phyloP scores from a whole-genome alignment of 2,888 invertebrate species.

The Dryadula phaetusa region DNA sequence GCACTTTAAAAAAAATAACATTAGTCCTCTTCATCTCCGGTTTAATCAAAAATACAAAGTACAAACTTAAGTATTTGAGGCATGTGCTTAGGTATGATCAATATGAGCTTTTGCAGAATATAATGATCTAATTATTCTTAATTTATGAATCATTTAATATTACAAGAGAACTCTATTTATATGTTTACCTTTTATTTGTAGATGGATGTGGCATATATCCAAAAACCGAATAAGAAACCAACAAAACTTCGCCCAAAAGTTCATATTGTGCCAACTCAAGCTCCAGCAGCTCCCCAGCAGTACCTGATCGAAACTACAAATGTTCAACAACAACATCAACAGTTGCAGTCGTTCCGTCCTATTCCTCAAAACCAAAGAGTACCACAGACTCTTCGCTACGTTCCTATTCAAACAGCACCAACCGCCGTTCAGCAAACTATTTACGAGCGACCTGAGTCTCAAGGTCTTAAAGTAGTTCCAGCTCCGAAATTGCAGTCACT shows the following conservation, averaged over 20 bases:
- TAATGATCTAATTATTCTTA: too few species aligned
- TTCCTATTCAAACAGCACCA: constrained; percentile 60
- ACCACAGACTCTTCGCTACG: constrained; percentile 65
- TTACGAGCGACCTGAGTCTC: constrained; percentile 71
- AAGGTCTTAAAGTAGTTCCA: constrained; percentile 76
- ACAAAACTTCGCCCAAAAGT: constrained; percentile 72
- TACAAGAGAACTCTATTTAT: neutral
- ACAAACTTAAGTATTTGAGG: too few species aligned
- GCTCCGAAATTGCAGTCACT: constrained; percentile 72
- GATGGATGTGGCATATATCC: constrained; percentile 72
- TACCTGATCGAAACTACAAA: constrained; percentile 81
- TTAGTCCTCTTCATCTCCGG: too few species aligned
- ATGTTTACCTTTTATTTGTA: constrained; percentile 54
- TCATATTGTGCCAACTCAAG: constrained; percentile 59
- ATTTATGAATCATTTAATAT: too few species aligned
- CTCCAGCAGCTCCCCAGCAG: constrained; percentile 74
- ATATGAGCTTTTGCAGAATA: too few species aligned
- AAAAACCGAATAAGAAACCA: constrained; percentile 73
- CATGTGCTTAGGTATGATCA: too few species aligned
- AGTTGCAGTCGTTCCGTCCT: constrained; percentile 56
- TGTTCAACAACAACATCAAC: constrained; percentile 63
- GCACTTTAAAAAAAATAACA: too few species aligned
- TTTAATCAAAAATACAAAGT: too few species aligned
- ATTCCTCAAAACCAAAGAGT: constrained; percentile 62
- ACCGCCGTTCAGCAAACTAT: constrained; percentile 59